Conservation (phyloP, 2,113 vertebrate genomes). For the Callocephalon fimbriatum region DNA sequence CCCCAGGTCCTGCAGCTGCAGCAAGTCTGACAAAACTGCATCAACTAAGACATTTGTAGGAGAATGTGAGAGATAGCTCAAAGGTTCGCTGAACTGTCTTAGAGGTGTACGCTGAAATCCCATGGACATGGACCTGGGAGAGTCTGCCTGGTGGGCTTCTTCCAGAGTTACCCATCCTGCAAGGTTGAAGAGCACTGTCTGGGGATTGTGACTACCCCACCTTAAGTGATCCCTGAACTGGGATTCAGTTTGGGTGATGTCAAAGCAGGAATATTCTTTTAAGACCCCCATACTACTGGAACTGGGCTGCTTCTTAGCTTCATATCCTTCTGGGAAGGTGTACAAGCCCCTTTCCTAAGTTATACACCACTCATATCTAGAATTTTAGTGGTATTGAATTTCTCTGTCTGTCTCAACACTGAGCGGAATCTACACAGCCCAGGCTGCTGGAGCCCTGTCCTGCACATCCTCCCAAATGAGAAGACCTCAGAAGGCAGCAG, state of each 20-base stretch:
- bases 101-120: not conserved
- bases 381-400: not conserved
- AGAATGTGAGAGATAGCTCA: not conserved
- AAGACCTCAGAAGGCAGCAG: not conserved
- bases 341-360: not conserved
- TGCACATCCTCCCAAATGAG: accelerated
- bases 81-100: not conserved
- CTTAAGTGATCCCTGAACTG: not conserved
- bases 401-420: not conserved
- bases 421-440: not conserved
- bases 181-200: accelerated
- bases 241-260: not conserved
- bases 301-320: not conserved
- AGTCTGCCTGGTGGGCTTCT: not conserved
- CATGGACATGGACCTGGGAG: not conserved
- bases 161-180: not conserved
- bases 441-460: not conserved
- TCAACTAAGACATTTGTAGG: not conserved
- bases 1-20: not conserved
- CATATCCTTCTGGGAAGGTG: not conserved
- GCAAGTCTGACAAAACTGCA: not conserved
- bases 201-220: accelerated
- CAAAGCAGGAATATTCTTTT: not conserved
- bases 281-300: not conserved
- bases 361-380: no score